These are phyloP conservation scores for Protonibea diacanthus DNA, from an alignment of 2,797 vertebrate genomes.

Conservation along the genomic window DNA sequence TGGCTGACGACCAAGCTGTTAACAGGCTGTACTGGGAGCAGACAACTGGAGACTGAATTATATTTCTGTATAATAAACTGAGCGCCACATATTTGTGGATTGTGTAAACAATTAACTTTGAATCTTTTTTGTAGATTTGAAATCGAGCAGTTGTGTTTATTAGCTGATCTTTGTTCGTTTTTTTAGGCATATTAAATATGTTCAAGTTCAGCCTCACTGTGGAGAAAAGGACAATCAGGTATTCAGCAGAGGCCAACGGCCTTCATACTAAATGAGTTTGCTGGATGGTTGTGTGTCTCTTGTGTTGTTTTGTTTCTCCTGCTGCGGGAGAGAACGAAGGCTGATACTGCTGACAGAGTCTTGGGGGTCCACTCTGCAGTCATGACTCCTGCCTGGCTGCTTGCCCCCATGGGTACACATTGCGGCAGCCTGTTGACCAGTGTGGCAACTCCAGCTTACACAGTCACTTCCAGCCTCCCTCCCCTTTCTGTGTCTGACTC, in stretches of 20 bases:
- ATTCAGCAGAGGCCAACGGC: conserved; percentile 10
- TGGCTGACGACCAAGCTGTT: conserved; percentile 61
- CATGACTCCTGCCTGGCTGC: conserved; percentile 65
- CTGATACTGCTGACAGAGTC: conserved; percentile 67
- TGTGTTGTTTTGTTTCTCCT: conserved; percentile 41
- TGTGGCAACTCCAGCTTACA: conserved; percentile 62
- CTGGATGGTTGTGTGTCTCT: conserved; percentile 43
- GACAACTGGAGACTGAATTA: conserved; percentile 41
- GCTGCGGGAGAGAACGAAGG: conserved; percentile 31
- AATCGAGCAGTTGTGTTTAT: not conserved
- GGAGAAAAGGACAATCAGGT: conserved; percentile 17
- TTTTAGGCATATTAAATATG: not conserved
- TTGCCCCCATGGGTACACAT: conserved; percentile 68
- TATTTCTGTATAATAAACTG: conserved; percentile 35
- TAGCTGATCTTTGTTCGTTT: conserved; percentile 14
- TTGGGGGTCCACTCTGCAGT: conserved; percentile 66
- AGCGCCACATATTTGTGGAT: conserved; percentile 5
- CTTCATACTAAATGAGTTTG: conserved; percentile 27
- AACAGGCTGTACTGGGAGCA: conserved; percentile 42
- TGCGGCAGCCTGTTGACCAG: conserved; percentile 67
- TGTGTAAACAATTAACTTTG: conserved; percentile 38
- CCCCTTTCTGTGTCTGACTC: conserved; percentile 13
- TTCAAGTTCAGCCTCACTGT: conserved; percentile 4
- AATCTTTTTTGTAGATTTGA: conserved; percentile 9
- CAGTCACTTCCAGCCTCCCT: conserved; percentile 49